These are phyloP conservation scores for Apolygus lucorum DNA, from an alignment of 1,140 invertebrate species.

Conservation along the genomic window DNA sequence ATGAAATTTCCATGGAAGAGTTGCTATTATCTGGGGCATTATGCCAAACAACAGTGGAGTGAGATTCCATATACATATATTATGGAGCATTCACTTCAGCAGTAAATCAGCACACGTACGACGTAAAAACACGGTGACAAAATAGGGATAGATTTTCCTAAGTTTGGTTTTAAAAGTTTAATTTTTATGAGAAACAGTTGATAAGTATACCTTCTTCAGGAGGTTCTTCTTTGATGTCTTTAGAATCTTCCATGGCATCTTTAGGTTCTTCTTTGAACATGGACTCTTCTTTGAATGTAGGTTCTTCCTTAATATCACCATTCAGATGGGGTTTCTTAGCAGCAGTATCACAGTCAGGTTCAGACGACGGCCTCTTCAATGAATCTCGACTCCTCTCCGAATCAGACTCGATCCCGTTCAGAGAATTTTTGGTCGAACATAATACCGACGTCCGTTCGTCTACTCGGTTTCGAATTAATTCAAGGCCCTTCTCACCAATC, in stretches of 20 bases:
- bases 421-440: conserved; percentile 32
- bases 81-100: no score
- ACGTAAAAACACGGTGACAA: no score
- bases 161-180: no score
- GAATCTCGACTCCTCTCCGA: conserved; percentile 15
- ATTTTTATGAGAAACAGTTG: no score
- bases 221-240: conserved; percentile 21
- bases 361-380: conserved; percentile 23
- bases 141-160: no score
- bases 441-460: background rate
- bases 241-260: background rate
- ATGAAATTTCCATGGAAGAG: no score
- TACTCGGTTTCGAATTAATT: conserved; percentile 41
- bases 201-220: conserved; percentile 28
- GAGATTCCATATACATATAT: no score
- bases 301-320: conserved; percentile 25
- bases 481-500: conserved; percentile 51
- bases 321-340: conserved; percentile 34
- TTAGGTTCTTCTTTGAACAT: background rate
- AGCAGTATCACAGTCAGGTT: conserved; percentile 13
- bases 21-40: no score
- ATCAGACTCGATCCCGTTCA: conserved; percentile 31
- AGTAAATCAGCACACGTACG: no score
- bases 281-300: background rate
- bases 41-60: no score